phyloP scores from a whole-genome alignment of 2,888 invertebrate species.

The Myopa tessellatipennis region DNA sequence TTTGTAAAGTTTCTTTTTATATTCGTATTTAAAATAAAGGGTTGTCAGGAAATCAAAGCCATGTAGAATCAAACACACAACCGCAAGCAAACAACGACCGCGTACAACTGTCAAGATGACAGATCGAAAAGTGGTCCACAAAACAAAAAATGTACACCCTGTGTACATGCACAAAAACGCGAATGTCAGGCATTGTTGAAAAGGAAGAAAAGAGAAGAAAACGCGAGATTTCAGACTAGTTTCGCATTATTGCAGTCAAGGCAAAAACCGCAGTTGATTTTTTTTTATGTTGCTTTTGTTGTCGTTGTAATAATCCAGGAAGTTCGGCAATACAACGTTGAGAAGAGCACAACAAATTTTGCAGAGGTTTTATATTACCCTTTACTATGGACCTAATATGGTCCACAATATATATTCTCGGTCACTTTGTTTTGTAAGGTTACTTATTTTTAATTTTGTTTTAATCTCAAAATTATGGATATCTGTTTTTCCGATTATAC shows the following conservation, averaged over 20 bases:
- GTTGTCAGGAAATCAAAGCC: not conserved
- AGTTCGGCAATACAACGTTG: not conserved
- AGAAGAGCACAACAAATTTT: not conserved
- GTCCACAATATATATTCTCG: no score
- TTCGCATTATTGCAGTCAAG: not conserved
- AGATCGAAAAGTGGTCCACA: slow-evolving; percentile 39
- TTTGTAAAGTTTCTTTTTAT: no score
- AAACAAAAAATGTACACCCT: slow-evolving; percentile 31
- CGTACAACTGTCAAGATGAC: slow-evolving; percentile 50
- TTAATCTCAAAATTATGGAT: no score
- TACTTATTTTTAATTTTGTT: no score
- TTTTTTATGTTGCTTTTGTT: not conserved
- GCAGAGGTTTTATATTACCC: no score
- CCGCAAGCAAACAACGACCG: slow-evolving; percentile 45
- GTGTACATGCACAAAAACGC: not conserved
- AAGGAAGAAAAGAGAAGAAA: not conserved
- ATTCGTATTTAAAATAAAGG: not conserved
- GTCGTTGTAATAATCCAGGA: not conserved
- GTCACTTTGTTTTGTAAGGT: no score
- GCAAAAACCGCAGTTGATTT: not conserved
- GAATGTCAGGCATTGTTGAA: not conserved
- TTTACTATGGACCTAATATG: no score
- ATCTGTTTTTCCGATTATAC: no score
- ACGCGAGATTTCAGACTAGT: no score
- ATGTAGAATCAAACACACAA: not conserved